Conservation (phyloP, 1,140 invertebrate genomes). For the Cyrtorhinus lividipennis region DNA sequence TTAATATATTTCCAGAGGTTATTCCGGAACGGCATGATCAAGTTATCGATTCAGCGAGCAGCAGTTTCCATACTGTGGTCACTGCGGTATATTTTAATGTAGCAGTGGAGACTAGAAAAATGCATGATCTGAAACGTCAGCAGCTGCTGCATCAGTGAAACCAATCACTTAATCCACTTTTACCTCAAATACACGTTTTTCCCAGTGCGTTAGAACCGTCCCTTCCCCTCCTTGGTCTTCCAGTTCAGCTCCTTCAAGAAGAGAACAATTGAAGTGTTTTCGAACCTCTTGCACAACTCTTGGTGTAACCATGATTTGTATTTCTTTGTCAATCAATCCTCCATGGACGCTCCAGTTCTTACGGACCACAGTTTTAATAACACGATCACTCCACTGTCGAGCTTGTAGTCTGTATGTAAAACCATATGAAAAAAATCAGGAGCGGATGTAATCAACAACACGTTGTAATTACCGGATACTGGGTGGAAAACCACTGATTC, state of each 20-base stretch:
- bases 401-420: conserved; percentile 53
- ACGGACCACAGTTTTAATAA: conserved; percentile 66
- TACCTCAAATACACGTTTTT: conserved; percentile 93
- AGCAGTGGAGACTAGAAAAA: no score
- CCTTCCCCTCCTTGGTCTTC: conserved; percentile 97
- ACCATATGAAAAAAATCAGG: conserved; percentile 1
- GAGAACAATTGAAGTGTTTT: conserved; percentile 77
- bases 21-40: no score
- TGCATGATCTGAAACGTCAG: no score
- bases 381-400: conserved; percentile 84
- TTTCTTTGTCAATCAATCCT: conserved; percentile 52
- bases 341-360: conserved; percentile 70
- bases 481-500: no score
- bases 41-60: no score
- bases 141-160: no score
- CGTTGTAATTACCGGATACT: not conserved
- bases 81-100: no score
- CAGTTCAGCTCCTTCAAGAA: conserved; percentile 88
- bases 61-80: no score
- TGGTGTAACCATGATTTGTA: conserved; percentile 88
- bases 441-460: no score
- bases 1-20: not conserved
- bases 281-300: conserved; percentile 71
- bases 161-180: not conserved
- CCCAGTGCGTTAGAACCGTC: conserved; percentile 95